A percentile compares a stretch with the other conserved stretches of the same genome.
phyloP scores from a whole-genome alignment of 2,888 invertebrate species.

The Neria commutata region DNA sequence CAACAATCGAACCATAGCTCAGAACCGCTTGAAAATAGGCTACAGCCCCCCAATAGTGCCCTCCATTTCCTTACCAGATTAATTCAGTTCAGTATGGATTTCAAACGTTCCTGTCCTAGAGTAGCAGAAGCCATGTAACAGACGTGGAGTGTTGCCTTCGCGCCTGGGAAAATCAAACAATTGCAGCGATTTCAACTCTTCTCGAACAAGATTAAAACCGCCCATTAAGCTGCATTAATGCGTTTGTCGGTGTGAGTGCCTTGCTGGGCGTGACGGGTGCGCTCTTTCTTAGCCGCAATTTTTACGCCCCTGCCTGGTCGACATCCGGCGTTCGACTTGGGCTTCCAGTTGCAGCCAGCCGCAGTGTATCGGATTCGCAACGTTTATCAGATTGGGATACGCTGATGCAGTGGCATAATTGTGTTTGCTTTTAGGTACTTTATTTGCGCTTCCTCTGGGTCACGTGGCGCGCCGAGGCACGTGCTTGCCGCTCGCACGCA shows the following conservation, averaged over 20 bases:
- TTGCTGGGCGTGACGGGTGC: background rate
- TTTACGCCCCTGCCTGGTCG: constrained; percentile 59
- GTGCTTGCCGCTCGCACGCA: constrained; percentile 48
- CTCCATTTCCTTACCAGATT: too few relatives aligned
- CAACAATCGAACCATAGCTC: too few relatives aligned
- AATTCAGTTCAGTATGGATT: too few relatives aligned
- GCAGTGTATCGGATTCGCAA: constrained; percentile 46
- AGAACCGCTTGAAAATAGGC: too few relatives aligned
- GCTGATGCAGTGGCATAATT: constrained; percentile 38
- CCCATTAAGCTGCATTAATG: background rate
- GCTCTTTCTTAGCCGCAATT: constrained; percentile 49
- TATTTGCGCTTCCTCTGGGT: constrained; percentile 34
- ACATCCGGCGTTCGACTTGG: constrained; percentile 48
- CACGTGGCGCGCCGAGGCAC: constrained; percentile 47
- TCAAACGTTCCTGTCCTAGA: too few relatives aligned
- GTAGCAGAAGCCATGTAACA: too few relatives aligned
- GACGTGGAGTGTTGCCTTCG: too few relatives aligned
- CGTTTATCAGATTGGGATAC: constrained; percentile 48
- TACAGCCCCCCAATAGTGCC: too few relatives aligned
- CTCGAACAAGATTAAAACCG: constrained; percentile 14
- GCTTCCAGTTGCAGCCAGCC: too few relatives aligned
- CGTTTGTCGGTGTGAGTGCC: background rate
- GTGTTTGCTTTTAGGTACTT: constrained; percentile 46
- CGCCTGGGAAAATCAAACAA: too few relatives aligned
- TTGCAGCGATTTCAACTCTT: background rate